Percentiles rank a stretch among this genome's conserved stretches.
These are phyloP conservation scores for Drosophila bipectinata DNA, from an alignment of 1,140 invertebrate genomes.

Conservation along the genomic window DNA sequence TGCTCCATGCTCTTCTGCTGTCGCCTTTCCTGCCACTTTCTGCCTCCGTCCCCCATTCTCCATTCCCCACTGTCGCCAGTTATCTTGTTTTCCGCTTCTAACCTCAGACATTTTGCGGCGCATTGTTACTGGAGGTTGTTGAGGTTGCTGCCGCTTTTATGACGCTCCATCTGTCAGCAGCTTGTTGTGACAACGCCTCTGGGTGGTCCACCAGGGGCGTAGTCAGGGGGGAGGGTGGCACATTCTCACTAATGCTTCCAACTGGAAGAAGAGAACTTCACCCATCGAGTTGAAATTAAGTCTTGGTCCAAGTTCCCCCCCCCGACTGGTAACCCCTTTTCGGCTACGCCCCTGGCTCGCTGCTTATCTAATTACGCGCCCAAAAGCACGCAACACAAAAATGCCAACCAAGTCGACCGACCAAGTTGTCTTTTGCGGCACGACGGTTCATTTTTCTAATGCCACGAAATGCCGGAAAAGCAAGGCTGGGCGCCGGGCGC, in stretches of 20 bases:
- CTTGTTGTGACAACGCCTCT: conserved; percentile 58
- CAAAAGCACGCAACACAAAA: conserved; percentile 71
- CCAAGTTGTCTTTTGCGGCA: conserved; percentile 68
- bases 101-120: conserved; percentile 68
- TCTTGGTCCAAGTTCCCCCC: no score
- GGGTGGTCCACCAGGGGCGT: not conserved
- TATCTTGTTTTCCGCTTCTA: conserved; percentile 15
- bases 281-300: no score
- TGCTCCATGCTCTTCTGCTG: not conserved
- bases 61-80: not conserved
- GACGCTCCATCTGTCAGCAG: conserved; percentile 77
- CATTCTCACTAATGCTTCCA: no score
- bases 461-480: conserved; percentile 20
- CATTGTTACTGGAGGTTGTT: conserved; percentile 49
- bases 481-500: not conserved
- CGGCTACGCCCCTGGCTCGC: conserved; percentile 29
- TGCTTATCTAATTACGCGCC: conserved; percentile 76
- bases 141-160: conserved; percentile 58
- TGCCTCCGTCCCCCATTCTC: no score
- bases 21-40: not conserved
- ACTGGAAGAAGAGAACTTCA: no score
- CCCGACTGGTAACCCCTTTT: conserved; percentile 5
- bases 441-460: conserved; percentile 77
- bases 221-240: not conserved
- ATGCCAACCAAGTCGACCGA: conserved; percentile 41